Evolutionary conservation across 2,797 vertebrate genomes (phyloP), one percentile per base, ranked within the genome.

Genomic region (Denticeps clupeoides): DNA sequence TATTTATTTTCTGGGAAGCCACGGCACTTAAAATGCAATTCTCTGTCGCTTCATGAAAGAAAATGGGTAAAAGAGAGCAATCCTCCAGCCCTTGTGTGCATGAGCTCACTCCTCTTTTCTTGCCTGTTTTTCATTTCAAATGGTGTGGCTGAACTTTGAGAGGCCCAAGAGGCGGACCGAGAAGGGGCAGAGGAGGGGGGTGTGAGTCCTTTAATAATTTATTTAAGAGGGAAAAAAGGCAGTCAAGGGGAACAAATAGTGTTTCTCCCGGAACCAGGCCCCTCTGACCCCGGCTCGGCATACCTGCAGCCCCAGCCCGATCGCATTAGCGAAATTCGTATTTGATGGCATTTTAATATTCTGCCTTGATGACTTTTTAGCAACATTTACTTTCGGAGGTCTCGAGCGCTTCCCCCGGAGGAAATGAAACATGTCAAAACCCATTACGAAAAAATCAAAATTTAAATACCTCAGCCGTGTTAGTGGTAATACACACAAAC

Each of bases 341-440:
- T 94, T 93, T 99, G 92, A 98, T 98, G 91, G 90, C 89, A 91
- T 99, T 99, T 99, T 99, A 99, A 98, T 99, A 99, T 99, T 99
- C 95, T 97, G 91, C 89, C 89, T 99, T 98, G 92, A 99, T 99
- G 92, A 97, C 91, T 97, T 99, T 96, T 97, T 97, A 98, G 93
- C 90, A 96, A 97, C 91, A 97, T 97, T 97, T 97, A 97, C 94
- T 98, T 96, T 96, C 89, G 73, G 86, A 88, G 92, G 91, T 96
- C 90, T 97, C 82, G 75, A 80, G 87, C 87, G 82, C 86, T 92
- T 81, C 88, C 89, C 91, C 90, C 88, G 63, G 88, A 97, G 91
- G 94, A 99, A 99, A 99, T 99, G 94, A 97, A 95, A 99, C 93
- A 93, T 98, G 94, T 97, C 94, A 97, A 92, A 97, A 95, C 89